These are phyloP conservation scores for Anoncus sp. DNA, from an alignment of 2,888 invertebrate genomes.

Conservation along the genomic window DNA sequence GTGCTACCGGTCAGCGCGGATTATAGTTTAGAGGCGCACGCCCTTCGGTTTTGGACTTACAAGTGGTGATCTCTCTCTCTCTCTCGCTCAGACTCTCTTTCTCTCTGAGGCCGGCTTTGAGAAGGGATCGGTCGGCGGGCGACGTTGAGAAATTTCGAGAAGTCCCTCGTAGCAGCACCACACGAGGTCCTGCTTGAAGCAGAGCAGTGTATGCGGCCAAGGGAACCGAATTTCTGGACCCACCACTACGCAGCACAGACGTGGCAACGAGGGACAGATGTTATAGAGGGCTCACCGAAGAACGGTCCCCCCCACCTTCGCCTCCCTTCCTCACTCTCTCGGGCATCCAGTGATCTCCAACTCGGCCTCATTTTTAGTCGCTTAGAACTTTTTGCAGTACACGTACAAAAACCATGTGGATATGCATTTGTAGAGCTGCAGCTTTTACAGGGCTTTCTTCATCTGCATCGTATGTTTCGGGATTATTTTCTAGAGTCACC, in stretches of 20 bases:
- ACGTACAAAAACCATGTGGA: neutral
- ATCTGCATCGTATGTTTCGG: neutral
- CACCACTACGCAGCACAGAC: constrained; percentile 73
- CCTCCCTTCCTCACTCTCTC: constrained; percentile 2
- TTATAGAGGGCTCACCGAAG: constrained; percentile 57
- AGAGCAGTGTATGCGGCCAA: constrained; percentile 29
- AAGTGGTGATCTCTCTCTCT: constrained; percentile 22
- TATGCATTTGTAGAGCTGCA: constrained; percentile 30
- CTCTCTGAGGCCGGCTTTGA: constrained; percentile 7
- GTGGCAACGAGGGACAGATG: constrained; percentile 79
- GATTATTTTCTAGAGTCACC: neutral
- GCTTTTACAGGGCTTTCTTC: constrained; percentile 21
- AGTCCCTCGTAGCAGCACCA: constrained; percentile 31
- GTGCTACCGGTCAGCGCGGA: constrained; percentile 46
- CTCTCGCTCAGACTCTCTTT: constrained; percentile 11
- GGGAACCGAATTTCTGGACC: constrained; percentile 60
- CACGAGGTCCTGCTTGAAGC: constrained; percentile 44
- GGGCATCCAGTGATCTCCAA: constrained; percentile 41
- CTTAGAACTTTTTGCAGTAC: constrained; percentile 8
- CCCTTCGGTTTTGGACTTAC: constrained; percentile 29
- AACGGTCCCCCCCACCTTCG: neutral
- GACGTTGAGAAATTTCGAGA: constrained; percentile 63
- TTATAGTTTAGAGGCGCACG: constrained; percentile 40
- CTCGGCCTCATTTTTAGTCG: constrained; percentile 34
- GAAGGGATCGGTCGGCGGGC: constrained; percentile 37